Base-by-base conservation (phyloP, 2,113 vertebrate species). In the Apodemus sylvaticus region DNA sequence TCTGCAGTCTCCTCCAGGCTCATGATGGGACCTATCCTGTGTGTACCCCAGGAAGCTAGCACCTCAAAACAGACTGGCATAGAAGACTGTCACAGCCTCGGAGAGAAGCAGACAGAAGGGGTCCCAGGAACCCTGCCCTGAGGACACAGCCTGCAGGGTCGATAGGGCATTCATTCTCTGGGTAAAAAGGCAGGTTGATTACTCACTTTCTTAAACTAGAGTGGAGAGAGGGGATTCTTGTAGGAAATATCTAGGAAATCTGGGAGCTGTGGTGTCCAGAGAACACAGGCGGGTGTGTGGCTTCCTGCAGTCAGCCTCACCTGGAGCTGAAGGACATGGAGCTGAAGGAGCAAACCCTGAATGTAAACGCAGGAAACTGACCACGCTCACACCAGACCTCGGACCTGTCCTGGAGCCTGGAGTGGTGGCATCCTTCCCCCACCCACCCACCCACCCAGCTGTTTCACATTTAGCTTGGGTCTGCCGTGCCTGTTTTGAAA, bases 1-100 rank as follows among this genome's bases (percentile, higher is more conserved):
- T 29, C 3, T 0, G 0, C 53, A 42, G 36, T 42, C 62, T 12
- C 5, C 66, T 92, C 55, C 79, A 71, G 42, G 42, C 51, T 12
- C 0, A 0, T 2, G 39, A 8, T 4, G 0, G 77, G 60, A 5
- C 19, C 55, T n/a, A n/a, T 14, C 79, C 39, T 36, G 10, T 1
- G 29, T 53, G 34, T 39, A 34, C 9, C 3, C 9, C 45, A 42
- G 42, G 66, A 45, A 48, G 48, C 9, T 19, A 70, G 10, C 19
- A 48, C 31, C 53, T 51, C 7, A 3, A 10, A 42, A 66, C 10
- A 6, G 45, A 39, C 2, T 0, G 42, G 1, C 45, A 81, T 4
- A 89, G 70, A 91, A 53, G 78, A 19, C 4, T 51, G 26, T 1
- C 14, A 64, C 42, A 79, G 64, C 86, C 74, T 62, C 8, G 14